These are phyloP conservation scores for Benthosema pterotum DNA, from an alignment of 2,797 vertebrate genomes.

Conservation along the genomic window DNA sequence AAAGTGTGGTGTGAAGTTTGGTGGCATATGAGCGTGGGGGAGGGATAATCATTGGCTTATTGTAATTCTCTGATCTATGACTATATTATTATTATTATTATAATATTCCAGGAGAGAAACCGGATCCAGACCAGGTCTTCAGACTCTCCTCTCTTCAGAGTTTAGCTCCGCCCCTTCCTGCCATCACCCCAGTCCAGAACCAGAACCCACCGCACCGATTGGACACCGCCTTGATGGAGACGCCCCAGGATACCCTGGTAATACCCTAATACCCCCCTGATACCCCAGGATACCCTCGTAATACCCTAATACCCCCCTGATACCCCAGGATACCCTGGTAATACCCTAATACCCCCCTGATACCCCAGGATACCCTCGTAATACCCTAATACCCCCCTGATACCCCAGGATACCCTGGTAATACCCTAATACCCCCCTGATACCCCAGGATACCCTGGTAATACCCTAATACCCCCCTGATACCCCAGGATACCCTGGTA, in stretches of 20 bases:
- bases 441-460: not conserved
- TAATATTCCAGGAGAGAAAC: slow-evolving; percentile 86
- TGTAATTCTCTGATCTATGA: no score
- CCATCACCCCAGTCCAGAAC: slow-evolving; percentile 89
- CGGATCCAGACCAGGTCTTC: slow-evolving; percentile 97
- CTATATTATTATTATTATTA: no score
- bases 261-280: not conserved
- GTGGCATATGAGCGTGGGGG: no score
- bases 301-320: slow-evolving; percentile 93
- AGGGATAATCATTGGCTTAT: no score
- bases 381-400: slow-evolving; percentile 93
- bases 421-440: not conserved
- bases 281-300: not conserved
- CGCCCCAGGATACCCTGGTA: slow-evolving; percentile 97
- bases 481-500: slow-evolving; percentile 98
- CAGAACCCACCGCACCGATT: slow-evolving; percentile 90
- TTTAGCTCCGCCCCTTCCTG: slow-evolving; percentile 74
- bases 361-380: not conserved
- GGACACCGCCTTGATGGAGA: slow-evolving; percentile 95
- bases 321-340: slow-evolving; percentile 98
- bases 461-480: slow-evolving; percentile 93
- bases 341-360: not conserved
- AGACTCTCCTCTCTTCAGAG: slow-evolving; percentile 94
- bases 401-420: slow-evolving; percentile 98
- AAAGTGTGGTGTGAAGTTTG: no score